phyloP scores from a whole-genome alignment of 1,140 invertebrate genomes.

The Drosophila funebris region DNA sequence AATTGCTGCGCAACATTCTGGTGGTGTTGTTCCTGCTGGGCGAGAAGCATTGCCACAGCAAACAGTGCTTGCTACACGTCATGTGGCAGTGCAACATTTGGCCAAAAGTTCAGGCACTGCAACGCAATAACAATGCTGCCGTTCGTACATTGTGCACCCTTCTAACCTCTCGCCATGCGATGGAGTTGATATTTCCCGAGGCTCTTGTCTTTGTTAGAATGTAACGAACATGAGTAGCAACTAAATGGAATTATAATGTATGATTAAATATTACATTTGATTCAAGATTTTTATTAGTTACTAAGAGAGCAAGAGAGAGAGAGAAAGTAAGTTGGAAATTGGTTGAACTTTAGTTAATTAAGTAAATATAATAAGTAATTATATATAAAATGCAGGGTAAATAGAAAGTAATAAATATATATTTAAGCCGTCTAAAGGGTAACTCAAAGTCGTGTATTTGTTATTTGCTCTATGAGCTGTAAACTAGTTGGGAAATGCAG shows the following conservation, averaged over 20 bases:
- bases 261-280: too few relatives aligned
- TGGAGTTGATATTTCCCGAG: conserved; percentile 16
- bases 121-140: conserved; percentile 5
- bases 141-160: conserved; percentile 18
- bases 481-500: too few relatives aligned
- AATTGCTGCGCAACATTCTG: conserved; percentile 42
- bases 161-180: neutral
- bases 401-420: too few relatives aligned
- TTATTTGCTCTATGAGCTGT: too few relatives aligned
- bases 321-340: too few relatives aligned
- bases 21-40: conserved; percentile 21
- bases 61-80: conserved; percentile 8
- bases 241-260: neutral
- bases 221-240: neutral
- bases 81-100: conserved; percentile 20
- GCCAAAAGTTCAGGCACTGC: conserved; percentile 1
- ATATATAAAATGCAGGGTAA: too few relatives aligned
- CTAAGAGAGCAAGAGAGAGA: too few relatives aligned
- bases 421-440: too few relatives aligned
- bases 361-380: too few relatives aligned
- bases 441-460: too few relatives aligned
- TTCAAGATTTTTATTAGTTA: too few relatives aligned
- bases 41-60: conserved; percentile 38
- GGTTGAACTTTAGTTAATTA: too few relatives aligned
- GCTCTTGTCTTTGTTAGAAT: neutral